These are phyloP conservation scores for Tridacna gigas DNA, from an alignment of 2,888 invertebrate genomes.

Conservation along the genomic window DNA sequence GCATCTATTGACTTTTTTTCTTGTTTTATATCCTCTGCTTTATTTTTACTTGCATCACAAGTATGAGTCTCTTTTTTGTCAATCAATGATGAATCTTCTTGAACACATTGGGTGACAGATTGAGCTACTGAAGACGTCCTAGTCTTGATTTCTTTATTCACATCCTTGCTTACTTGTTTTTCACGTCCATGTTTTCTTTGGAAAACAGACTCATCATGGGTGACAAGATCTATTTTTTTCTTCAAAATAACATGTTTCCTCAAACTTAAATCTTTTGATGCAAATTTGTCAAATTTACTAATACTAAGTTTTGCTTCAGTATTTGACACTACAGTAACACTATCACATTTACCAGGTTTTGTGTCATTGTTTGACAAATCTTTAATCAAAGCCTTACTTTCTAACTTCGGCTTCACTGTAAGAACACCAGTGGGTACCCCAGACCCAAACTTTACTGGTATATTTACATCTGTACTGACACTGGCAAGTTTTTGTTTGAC, in stretches of 20 bases:
- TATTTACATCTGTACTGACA: not conserved
- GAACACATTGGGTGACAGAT: not conserved
- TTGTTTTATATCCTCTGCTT: no score
- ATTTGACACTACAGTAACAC: not conserved
- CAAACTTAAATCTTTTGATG: not conserved
- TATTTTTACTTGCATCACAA: no score
- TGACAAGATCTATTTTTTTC: conserved; percentile 5
- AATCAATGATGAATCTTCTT: not conserved
- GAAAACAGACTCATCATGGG: conserved; percentile 10
- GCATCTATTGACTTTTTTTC: no score
- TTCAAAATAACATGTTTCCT: conserved; percentile 13
- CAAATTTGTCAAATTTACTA: not conserved
- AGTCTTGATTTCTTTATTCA: not conserved
- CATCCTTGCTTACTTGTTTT: not conserved
- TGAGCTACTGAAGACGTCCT: not conserved
- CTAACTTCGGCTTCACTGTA: conserved; percentile 51
- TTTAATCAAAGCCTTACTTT: not conserved
- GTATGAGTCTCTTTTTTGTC: not conserved
- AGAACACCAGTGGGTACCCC: conserved; percentile 50
- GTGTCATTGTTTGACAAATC: not conserved
- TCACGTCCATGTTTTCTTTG: not conserved
- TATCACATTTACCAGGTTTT: no score
- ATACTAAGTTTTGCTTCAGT: not conserved
- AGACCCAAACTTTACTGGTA: conserved; percentile 45
- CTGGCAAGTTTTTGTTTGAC: not conserved